Evolutionary conservation across 2,888 invertebrate species (phyloP).

Genomic region (Sepiola atlantica): DNA sequence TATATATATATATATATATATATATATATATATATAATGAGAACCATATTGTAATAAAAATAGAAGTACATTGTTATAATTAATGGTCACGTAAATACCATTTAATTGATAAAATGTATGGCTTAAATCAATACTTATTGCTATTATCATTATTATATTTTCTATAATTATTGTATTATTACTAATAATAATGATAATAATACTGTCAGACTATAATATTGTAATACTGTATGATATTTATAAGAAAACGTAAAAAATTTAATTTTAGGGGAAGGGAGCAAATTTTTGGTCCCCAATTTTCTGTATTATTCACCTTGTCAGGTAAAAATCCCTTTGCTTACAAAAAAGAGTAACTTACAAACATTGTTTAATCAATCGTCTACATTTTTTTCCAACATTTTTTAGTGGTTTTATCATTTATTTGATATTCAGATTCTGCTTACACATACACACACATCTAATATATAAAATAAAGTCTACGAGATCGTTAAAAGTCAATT

Average conservation of each 20-base stretch:
- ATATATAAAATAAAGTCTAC: too few species aligned
- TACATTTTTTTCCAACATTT: background rate
- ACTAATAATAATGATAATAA: background rate
- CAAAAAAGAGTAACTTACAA: background rate
- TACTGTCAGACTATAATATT: background rate
- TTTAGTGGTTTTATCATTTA: background rate
- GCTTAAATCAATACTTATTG: background rate
- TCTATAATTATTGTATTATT: too few species aligned
- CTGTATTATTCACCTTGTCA: background rate
- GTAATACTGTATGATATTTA: background rate
- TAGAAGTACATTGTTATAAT: background rate
- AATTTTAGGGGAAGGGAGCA: too few species aligned
- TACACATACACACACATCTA: too few species aligned
- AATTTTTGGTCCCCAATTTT: background rate
- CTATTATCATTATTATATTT: too few species aligned
- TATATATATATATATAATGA: too few species aligned
- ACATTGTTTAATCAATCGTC: background rate
- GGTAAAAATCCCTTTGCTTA: background rate
- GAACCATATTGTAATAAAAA: too few species aligned
- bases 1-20: too few species aligned
- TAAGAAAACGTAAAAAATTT: background rate
- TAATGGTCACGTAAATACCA: background rate
- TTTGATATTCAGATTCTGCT: constrained; percentile 14
- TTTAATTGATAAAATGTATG: background rate
- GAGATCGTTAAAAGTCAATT: too few species aligned